Base-by-base conservation (phyloP, 2,888 invertebrate species). In the Anaspis maculata region DNA sequence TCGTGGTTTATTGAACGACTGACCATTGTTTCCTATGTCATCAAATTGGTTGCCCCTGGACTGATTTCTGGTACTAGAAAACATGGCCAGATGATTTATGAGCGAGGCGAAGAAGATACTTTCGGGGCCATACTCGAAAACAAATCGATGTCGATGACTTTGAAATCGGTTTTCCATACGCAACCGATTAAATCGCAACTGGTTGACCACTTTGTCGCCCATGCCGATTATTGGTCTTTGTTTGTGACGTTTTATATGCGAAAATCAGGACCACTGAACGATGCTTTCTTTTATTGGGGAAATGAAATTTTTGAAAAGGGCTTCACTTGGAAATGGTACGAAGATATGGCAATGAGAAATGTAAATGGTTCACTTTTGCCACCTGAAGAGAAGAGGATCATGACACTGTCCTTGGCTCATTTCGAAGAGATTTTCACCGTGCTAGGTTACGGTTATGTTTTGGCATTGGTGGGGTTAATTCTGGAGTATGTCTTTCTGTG, bases 301-400 rank as follows among this genome's bases (percentile, higher is more conserved):
- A 29, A 39, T 3, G 44, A 47, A 31, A 37, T 48, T 13, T 11
- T 46, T 1, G 47, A 50, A 27, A 47, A 44, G 25, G 50, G 48
- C 3, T 41, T 50, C 2, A 26, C 42, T 11, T 11, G 9, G 2
- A 47, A 48, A 40, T 50, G 50, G 50, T 43, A 38, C 37, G 22
- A 25, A 10, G 45, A 48, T 27, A 39, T 48, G 3, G 27, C 32
- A 6, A 14, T 30, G 4, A 27, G 32, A 7, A 39, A 39, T 9
- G 36, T 13, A n/a, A 39, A 37, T 28, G 7, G 15, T 10, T 19
- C 25, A 5, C 5, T 19, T 6, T 6, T 19, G 5, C 5, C 5
- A 9, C 19, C 19, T 5, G 19, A 6, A 5, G 21, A 36, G 3
- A 15, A 27, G 6, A 27, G 11, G 11, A 13, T 27, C 4, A 30